Evolutionary conservation across 2,888 invertebrate species (phyloP).

Genomic region (Drymonia ruficornis): DNA sequence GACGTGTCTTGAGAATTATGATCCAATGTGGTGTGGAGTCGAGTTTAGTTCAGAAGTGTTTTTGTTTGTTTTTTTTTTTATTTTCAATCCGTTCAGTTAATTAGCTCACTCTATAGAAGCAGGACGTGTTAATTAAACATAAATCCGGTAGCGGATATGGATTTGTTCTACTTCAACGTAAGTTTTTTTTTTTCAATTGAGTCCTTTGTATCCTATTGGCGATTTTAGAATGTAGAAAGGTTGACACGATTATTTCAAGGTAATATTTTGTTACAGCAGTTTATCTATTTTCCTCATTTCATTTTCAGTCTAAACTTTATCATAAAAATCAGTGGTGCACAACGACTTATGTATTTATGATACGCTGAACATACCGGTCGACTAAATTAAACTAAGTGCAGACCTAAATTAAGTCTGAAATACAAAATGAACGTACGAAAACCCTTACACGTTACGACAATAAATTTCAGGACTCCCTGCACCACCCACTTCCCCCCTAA

Average conservation of each 20-base stretch:
- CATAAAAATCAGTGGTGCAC: neutral
- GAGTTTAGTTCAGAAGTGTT: constrained; percentile 51
- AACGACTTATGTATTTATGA: neutral
- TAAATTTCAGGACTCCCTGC: too few species aligned
- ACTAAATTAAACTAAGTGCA: too few species aligned
- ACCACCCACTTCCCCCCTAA: too few species aligned
- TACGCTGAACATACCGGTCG: too few species aligned
- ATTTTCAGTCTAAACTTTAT: neutral
- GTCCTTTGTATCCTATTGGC: constrained; percentile 3
- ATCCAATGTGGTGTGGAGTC: constrained; percentile 47
- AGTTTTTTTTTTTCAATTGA: constrained; percentile 30
- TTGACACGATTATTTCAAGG: constrained; percentile 1
- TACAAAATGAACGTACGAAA: too few species aligned
- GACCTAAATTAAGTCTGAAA: too few species aligned
- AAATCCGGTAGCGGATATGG: constrained; percentile 62
- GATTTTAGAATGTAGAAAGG: constrained; percentile 4
- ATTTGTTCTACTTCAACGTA: constrained; percentile 55
- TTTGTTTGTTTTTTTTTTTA: constrained; percentile 66
- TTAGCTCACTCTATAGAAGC: constrained; percentile 61
- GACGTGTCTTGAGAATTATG: constrained; percentile 55
- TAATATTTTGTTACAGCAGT: neutral
- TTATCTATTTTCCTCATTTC: constrained; percentile 1
- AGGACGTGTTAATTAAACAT: constrained; percentile 68
- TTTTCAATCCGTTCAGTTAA: constrained; percentile 73
- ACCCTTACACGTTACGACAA: too few species aligned